These are phyloP conservation scores for Drosophila obscura DNA, from an alignment of 1,140 invertebrate genomes.

Conservation along the genomic window DNA sequence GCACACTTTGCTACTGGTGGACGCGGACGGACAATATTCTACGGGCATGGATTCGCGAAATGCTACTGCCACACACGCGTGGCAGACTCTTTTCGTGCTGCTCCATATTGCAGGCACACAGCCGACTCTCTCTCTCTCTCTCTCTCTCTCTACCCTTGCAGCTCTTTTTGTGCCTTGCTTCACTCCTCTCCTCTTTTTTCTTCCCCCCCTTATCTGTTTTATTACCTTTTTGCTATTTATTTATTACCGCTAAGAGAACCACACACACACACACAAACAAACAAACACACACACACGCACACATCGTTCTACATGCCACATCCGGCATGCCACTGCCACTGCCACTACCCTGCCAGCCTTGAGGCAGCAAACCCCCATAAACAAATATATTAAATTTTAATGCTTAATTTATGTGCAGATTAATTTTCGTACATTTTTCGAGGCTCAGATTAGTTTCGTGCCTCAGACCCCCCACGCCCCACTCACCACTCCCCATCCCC, in stretches of 20 bases:
- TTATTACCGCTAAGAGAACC: constrained; percentile 52
- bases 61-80: too few species aligned
- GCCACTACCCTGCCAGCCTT: constrained; percentile 3
- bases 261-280: constrained; percentile 1
- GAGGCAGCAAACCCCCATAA: constrained; percentile 37
- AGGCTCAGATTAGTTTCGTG: constrained; percentile 54
- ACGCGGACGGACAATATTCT: too few species aligned
- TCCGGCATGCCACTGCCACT: constrained; percentile 20
- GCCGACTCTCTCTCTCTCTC: neutral
- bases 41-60: too few species aligned
- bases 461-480: neutral
- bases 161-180: constrained; percentile 24
- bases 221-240: constrained; percentile 64
- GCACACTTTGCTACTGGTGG: too few species aligned
- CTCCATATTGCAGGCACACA: neutral
- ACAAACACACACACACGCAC: neutral
- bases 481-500: neutral
- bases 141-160: neutral
- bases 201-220: constrained; percentile 40
- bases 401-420: constrained; percentile 67
- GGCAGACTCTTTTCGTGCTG: too few species aligned
- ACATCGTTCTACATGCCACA: constrained; percentile 22
- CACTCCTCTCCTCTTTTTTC: constrained; percentile 2
- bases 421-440: constrained; percentile 66
- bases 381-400: constrained; percentile 70